phyloP scores from a whole-genome alignment of 1,140 invertebrate genomes.

The Schmidtea mediterranea region DNA sequence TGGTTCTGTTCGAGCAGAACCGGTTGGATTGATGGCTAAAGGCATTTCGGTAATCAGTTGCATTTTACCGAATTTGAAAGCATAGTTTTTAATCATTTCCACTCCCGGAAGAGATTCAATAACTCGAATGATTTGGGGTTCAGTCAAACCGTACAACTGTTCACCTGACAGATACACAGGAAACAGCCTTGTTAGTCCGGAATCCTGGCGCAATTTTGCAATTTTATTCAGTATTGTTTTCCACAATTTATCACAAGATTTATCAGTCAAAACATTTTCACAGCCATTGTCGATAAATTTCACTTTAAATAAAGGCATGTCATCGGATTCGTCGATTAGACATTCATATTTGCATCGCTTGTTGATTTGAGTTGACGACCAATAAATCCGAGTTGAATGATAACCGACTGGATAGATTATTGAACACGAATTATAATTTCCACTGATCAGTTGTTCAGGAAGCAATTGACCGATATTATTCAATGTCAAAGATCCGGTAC shows the following conservation, averaged over 20 bases:
- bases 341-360: slow-evolving; percentile 75
- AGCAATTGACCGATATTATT: slow-evolving; percentile 78
- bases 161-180: slow-evolving; percentile 71
- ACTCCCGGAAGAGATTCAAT: slow-evolving; percentile 45
- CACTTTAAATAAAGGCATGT: slow-evolving; percentile 60
- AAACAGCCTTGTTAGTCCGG: slow-evolving; percentile 57
- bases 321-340: slow-evolving; percentile 59
- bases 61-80: slow-evolving; percentile 68
- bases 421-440: slow-evolving; percentile 55
- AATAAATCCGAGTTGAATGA: slow-evolving; percentile 46
- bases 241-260: slow-evolving; percentile 22
- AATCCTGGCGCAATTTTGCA: slow-evolving; percentile 42
- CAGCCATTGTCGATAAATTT: slow-evolving; percentile 47
- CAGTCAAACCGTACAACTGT: slow-evolving; percentile 78
- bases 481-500: slow-evolving; percentile 80
- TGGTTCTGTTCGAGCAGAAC: slow-evolving; percentile 66
- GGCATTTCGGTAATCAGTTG: slow-evolving; percentile 64
- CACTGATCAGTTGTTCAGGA: slow-evolving; percentile 64
- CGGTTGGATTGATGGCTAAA: slow-evolving; percentile 77
- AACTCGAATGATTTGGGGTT: slow-evolving; percentile 69
- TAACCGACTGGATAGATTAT: slow-evolving; percentile 66
- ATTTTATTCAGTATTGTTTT: slow-evolving; percentile 49
- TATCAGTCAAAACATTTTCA: slow-evolving; percentile 33
- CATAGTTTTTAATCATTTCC: slow-evolving; percentile 72
- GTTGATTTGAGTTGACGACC: slow-evolving; percentile 60